Evolutionary conservation across 2,797 vertebrate species (phyloP).

Genomic region (Clamator glandarius): DNA sequence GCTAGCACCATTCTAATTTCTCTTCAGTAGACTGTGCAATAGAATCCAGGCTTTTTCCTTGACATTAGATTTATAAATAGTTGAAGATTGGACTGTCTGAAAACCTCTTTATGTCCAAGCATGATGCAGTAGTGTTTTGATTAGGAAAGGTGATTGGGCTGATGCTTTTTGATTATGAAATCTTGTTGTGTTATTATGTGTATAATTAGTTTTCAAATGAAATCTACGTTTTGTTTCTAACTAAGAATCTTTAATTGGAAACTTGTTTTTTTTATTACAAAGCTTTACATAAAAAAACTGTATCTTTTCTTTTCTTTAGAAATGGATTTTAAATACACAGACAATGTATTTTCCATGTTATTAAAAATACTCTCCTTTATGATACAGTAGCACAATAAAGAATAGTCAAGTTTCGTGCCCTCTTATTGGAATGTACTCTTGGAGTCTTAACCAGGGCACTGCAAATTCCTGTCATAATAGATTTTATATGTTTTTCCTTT

Average conservation of each 20-base stretch:
- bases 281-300: neutral
- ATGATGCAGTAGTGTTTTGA: neutral
- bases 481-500: neutral
- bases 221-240: neutral
- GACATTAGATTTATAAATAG: neutral
- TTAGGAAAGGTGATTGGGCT: neutral
- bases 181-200: neutral
- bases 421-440: neutral
- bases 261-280: neutral
- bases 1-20: neutral
- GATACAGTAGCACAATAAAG: neutral
- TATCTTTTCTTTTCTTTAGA: neutral
- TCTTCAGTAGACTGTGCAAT: neutral
- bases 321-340: neutral
- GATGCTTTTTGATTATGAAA: neutral
- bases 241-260: neutral
- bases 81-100: neutral
- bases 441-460: neutral
- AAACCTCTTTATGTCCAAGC: neutral
- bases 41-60: neutral
- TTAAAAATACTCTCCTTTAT: neutral
- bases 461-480: neutral
- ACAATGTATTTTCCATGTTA: neutral
- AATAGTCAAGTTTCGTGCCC: neutral
- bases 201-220: neutral